Conservation (phyloP, 2,797 vertebrate species). For the Clarias fuscus region DNA sequence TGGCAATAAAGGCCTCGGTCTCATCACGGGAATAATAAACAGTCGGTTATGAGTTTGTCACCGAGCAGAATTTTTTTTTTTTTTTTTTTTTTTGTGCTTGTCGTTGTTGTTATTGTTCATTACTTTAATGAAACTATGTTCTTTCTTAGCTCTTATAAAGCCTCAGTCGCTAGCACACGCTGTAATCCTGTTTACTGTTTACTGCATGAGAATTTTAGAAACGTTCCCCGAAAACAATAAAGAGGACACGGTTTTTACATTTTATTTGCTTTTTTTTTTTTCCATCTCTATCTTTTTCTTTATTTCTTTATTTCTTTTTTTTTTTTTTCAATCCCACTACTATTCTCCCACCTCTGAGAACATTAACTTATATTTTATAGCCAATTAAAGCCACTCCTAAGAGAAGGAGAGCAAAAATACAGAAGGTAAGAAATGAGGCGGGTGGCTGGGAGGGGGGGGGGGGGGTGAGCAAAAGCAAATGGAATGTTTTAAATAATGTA, state of each 20-base stretch:
- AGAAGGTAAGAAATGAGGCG: background rate
- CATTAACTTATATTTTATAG: background rate
- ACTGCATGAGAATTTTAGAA: background rate
- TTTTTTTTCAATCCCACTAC: background rate
- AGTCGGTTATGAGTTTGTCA: conserved; percentile 49
- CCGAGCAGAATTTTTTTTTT: background rate
- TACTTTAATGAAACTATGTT: conserved; percentile 2
- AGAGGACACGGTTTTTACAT: background rate
- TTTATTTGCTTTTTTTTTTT: background rate
- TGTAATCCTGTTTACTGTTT: background rate
- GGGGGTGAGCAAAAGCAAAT: background rate
- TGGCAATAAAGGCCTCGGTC: conserved; percentile 53
- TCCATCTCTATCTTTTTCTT: background rate
- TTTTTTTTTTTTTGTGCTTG: background rate
- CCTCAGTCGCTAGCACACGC: background rate
- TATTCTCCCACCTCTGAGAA: background rate
- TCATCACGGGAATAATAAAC: conserved; percentile 57
- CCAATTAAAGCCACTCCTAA: background rate
- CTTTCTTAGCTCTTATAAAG: background rate
- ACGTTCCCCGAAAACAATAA: background rate
- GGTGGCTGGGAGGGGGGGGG: too few species aligned
- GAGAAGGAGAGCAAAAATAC: background rate
- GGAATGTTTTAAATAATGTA: background rate
- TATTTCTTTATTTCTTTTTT: background rate
- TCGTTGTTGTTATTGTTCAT: background rate